Evolutionary conservation across 2,113 vertebrate species (phyloP).

Genomic region (Myodes glareolus): DNA sequence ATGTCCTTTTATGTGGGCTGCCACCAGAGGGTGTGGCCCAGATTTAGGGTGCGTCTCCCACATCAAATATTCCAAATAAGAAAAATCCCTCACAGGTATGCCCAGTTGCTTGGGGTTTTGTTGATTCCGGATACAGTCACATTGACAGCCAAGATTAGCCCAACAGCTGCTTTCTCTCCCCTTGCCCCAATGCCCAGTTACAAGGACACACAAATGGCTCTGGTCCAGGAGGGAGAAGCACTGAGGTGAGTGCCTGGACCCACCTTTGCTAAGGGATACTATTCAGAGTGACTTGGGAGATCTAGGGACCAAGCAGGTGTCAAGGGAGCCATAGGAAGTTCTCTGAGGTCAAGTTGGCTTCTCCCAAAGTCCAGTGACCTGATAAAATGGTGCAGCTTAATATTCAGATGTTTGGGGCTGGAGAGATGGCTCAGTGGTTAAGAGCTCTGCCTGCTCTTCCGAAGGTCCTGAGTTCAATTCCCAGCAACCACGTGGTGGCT

Average conservation of each 20-base stretch:
- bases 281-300: background rate
- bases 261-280: background rate
- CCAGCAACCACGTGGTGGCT: no score
- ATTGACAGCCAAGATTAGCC: background rate
- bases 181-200: background rate
- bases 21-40: background rate
- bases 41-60: background rate
- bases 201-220: background rate
- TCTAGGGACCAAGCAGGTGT: background rate
- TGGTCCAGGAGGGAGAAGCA: background rate
- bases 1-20: background rate
- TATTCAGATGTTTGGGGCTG: background rate
- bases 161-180: accelerated
- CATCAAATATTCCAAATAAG: background rate
- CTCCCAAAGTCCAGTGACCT: background rate
- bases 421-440: no score
- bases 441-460: no score
- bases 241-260: background rate
- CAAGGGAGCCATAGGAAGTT: background rate
- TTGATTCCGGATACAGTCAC: background rate
- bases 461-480: no score
- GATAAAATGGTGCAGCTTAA: background rate
- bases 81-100: background rate
- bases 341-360: background rate
- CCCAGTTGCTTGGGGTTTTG: background rate